Percentiles rank a stretch among this genome's conserved stretches.
phyloP scores from a whole-genome alignment of 2,797 vertebrate genomes.

The Eleutherodactylus coqui region DNA sequence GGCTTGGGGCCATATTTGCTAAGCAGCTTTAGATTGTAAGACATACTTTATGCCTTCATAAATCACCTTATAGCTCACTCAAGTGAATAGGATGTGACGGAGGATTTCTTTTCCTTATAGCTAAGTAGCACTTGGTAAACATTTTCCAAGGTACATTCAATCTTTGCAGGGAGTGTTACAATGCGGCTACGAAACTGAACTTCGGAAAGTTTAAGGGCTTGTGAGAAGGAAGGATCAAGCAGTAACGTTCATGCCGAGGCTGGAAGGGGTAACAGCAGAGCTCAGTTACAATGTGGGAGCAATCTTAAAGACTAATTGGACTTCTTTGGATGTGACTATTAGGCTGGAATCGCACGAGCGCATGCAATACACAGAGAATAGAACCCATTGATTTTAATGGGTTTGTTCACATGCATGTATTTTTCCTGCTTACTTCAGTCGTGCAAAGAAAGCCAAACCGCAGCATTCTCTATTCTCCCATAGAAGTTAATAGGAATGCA shows the following conservation, averaged over 20 bases:
- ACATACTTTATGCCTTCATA: slow-evolving; percentile 38
- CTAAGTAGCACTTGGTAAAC: slow-evolving; percentile 31
- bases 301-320: too few relatives aligned
- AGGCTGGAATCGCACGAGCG: too few relatives aligned
- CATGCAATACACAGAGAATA: too few relatives aligned
- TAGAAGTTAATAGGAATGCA: too few relatives aligned
- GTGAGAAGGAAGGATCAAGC: background rate
- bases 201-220: background rate
- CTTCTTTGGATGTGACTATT: background rate
- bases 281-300: background rate
- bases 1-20: slow-evolving; percentile 29
- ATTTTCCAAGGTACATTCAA: slow-evolving; percentile 9
- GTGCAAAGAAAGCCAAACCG: too few relatives aligned
- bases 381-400: too few relatives aligned
- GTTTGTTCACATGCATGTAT: too few relatives aligned
- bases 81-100: slow-evolving; percentile 49
- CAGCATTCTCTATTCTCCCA: too few relatives aligned
- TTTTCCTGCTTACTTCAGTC: too few relatives aligned
- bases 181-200: background rate
- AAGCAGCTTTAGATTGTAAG: slow-evolving; percentile 43
- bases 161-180: background rate
- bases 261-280: background rate
- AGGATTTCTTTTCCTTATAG: slow-evolving; percentile 20
- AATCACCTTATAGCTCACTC: slow-evolving; percentile 51
- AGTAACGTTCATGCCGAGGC: background rate